Evolutionary conservation across 2,888 invertebrate species (phyloP), one percentile per base, ranked within the genome.

Genomic region (Coenonympha glycerion): DNA sequence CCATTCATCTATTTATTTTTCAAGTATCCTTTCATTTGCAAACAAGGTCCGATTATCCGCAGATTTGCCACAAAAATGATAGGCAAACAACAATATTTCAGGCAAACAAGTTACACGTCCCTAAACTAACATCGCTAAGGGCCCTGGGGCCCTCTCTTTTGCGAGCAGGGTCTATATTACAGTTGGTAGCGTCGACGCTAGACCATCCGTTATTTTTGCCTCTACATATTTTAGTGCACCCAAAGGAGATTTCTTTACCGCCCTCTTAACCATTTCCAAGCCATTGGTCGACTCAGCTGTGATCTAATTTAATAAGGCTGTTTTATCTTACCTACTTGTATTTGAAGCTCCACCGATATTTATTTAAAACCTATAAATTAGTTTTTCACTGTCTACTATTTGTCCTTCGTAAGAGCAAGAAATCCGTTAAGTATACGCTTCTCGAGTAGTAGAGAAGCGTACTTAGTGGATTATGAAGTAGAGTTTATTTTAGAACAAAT

Each of bases 141-240:
- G 66, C 77, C 76, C 75, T 56, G 57, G 78, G 77, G 79, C 58
- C 67, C 73, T 66, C 73, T 66, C 68, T 76, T 76, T 69, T 59
- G 62, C 52, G 66, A 64, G 69, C 62, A 63, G 65, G 69, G 71
- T 78, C 76, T 70, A 70, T 74, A 74, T 76, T 68, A 68, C 78
- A 79, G 75, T 80, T 80, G 78, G 83, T 81, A 84, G 80, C 75
- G 63, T 67, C 61, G 62, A 59, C 68, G 72, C 71, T 64, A 71
- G 73, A 72, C 77, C 81, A 81, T 84, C 79, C 80, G 81, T 86
- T 85, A 85, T 85, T 80, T 85, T 80, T 80, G 71, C 71, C 80
- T 76, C 76, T 78, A 81, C 79, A 81, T 79, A 82, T 80, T 85
- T 83, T 81, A 84, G 80, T 78, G 81, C 73, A 64, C 81, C 75